Percentiles rank a stretch among this genome's conserved stretches.
These are phyloP conservation scores for Lepus oiostolus DNA, from an alignment of 2,797 vertebrate species.

Conservation along the genomic window DNA sequence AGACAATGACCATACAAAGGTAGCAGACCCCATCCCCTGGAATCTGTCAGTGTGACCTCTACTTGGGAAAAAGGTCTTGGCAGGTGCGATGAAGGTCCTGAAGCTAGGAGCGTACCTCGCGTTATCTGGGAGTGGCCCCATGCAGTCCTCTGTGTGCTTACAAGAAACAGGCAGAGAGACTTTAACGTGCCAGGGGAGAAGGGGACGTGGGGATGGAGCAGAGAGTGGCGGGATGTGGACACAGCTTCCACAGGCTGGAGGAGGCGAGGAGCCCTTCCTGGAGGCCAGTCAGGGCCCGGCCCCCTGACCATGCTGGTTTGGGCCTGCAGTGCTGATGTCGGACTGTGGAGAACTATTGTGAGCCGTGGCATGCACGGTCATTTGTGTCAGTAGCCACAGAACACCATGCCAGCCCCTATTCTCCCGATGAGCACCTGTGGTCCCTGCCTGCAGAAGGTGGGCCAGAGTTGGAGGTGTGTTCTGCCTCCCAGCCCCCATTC, in stretches of 20 bases:
- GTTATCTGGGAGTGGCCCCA: background rate
- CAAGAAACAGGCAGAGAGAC: background rate
- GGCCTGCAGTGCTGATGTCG: fast-evolving
- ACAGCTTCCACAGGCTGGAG: background rate
- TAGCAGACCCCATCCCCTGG: background rate
- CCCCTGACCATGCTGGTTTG: background rate
- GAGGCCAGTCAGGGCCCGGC: background rate
- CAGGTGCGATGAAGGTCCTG: background rate
- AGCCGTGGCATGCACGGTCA: background rate
- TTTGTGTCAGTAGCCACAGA: background rate
- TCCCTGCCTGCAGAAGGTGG: no score
- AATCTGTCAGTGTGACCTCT: background rate
- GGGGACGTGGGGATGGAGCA: background rate
- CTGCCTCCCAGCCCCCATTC: no score
- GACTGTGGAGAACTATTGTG: background rate
- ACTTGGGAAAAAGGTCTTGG: background rate
- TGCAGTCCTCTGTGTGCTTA: background rate
- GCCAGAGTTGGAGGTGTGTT: no score
- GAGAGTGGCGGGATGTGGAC: background rate
- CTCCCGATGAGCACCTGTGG: no score
- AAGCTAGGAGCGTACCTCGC: background rate
- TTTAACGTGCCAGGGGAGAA: background rate
- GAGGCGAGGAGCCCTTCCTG: no score
- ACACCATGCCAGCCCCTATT: background rate
- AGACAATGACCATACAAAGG: background rate